These are phyloP conservation scores for Ceyx margarethae DNA, from an alignment of 2,113 vertebrate species.

Conservation along the genomic window DNA sequence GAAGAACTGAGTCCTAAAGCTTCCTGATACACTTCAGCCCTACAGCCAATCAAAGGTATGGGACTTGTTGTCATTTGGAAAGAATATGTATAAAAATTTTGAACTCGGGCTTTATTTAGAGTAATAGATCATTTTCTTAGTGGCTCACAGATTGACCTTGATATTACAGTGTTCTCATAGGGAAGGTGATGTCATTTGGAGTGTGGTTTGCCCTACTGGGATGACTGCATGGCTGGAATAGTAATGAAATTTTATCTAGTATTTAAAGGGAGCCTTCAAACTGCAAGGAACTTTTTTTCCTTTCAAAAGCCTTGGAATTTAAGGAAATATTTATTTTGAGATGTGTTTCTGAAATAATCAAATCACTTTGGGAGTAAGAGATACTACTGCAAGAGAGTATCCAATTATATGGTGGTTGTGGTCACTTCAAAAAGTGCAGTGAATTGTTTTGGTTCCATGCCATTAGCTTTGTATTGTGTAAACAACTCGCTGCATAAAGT, in stretches of 20 bases:
- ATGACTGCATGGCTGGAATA: not conserved
- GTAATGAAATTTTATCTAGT: not conserved
- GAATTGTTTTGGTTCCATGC: not conserved
- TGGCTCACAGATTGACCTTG: not conserved
- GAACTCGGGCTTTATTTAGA: not conserved
- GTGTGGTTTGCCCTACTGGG: not conserved
- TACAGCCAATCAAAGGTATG: not conserved
- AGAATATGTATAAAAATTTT: not conserved
- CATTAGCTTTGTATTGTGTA: not conserved
- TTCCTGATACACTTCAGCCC: not conserved
- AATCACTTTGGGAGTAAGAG: not conserved
- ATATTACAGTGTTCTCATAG: fast-evolving
- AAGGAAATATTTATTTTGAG: not conserved
- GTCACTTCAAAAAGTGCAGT: not conserved
- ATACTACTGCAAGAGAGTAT: not conserved
- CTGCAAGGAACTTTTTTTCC: not conserved
- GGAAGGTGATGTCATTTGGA: not conserved
- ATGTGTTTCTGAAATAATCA: not conserved
- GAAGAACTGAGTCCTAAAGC: not conserved
- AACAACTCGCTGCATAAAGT: not conserved
- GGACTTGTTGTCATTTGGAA: not conserved
- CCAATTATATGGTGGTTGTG: not conserved
- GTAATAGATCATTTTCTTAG: not conserved
- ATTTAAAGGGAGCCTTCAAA: not conserved
- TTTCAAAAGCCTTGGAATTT: not conserved